These are phyloP conservation scores for Bergia sp. DNA, from an alignment of 92 coral and sea anemone species.

Conservation along the genomic window DNA sequence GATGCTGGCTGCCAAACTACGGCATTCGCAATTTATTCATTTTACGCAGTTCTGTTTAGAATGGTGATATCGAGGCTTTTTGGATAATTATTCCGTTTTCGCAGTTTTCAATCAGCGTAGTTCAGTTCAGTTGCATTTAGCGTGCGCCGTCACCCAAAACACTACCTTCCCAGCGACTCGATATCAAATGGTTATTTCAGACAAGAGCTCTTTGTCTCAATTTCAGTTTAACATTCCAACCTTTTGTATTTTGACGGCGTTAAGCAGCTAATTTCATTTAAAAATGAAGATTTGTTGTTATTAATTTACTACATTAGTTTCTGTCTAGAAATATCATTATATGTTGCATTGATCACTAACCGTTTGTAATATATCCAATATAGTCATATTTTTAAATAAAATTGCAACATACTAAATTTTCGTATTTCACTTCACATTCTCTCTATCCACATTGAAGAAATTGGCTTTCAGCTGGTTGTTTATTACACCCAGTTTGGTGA, in stretches of 20 bases:
- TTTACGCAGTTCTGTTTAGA: neutral
- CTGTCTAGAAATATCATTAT: too few relatives aligned
- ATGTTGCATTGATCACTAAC: neutral
- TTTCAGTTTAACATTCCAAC: slow-evolving; percentile 3
- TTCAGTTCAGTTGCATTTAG: too few relatives aligned
- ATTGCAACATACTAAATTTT: too few relatives aligned
- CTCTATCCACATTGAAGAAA: too few relatives aligned
- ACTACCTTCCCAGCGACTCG: neutral
- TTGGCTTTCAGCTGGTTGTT: neutral
- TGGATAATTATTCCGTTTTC: neutral
- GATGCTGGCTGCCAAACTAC: neutral
- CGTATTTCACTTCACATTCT: too few relatives aligned
- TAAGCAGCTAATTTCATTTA: neutral
- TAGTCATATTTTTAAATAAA: too few relatives aligned
- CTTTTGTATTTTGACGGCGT: neutral
- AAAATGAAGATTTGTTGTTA: neutral
- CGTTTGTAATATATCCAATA: too few relatives aligned
- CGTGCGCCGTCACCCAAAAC: neutral
- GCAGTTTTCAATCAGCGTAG: neutral
- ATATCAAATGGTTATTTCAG: neutral
- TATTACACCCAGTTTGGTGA: too few relatives aligned
- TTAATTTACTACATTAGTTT: neutral
- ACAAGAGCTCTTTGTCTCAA: slow-evolving; percentile 20
- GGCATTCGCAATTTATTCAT: neutral
- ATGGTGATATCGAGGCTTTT: neutral